These are phyloP conservation scores for Coenobita brevimanus DNA, from an alignment of 1,140 invertebrate genomes.

Conservation along the genomic window DNA sequence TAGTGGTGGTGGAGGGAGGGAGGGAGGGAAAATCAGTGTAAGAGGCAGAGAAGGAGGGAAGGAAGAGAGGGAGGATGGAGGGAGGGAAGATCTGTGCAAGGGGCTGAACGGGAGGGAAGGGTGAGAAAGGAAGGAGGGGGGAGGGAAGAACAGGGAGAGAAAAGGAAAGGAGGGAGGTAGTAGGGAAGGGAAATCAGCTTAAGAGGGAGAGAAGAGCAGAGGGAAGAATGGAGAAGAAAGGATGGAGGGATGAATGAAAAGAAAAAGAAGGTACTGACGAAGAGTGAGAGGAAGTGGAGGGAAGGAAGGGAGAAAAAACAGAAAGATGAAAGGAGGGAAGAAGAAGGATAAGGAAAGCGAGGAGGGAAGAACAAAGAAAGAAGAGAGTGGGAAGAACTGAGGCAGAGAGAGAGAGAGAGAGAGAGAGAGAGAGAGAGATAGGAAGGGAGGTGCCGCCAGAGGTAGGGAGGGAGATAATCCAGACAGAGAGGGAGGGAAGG, in stretches of 20 bases:
- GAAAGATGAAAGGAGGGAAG: too few relatives aligned
- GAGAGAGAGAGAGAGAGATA: constrained; percentile 9
- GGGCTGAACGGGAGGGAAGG: too few relatives aligned
- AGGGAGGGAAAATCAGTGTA: too few relatives aligned
- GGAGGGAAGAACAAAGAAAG: neutral
- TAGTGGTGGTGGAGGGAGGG: too few relatives aligned
- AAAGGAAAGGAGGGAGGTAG: neutral
- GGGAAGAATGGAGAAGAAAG: too few relatives aligned
- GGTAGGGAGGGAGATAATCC: neutral
- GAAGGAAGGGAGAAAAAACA: neutral
- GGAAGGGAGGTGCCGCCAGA: neutral
- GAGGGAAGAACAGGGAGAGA: neutral
- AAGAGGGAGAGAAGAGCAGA: neutral
- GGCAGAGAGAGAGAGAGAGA: constrained; percentile 19
- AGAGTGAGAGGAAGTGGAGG: neutral
- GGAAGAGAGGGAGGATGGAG: too few relatives aligned
- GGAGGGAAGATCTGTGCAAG: too few relatives aligned
- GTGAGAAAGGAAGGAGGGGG: neutral
- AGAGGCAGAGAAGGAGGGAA: too few relatives aligned
- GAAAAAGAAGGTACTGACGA: too few relatives aligned
- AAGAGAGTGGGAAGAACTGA: constrained; percentile 7
- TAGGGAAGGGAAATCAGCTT: neutral
- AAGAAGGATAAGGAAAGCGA: too few relatives aligned
- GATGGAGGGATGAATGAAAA: too few relatives aligned
- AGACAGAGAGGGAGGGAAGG: neutral